Evolutionary conservation across 2,888 invertebrate species (phyloP), one percentile per base, ranked within the genome.

Genomic region (Heliconius aoede): DNA sequence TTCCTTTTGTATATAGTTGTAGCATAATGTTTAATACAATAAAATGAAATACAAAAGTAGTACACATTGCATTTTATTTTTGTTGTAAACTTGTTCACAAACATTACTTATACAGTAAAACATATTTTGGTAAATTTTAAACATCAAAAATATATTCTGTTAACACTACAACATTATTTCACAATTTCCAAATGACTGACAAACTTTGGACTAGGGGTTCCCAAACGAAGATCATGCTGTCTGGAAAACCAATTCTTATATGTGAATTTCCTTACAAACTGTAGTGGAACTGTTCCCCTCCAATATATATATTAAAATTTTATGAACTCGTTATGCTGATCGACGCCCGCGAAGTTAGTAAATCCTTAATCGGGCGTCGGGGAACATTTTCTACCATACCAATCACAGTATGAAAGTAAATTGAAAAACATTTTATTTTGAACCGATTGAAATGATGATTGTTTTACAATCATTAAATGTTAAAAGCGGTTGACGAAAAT

Each of bases 31-130:
- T 65, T 36, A 65, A 36, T 36, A 36, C 65, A 65, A 28, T 36
- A n/a, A 65, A 65, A 65, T 65, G 13, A 65, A 36, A 36, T 24
- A 65, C 7, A 65, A 36, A 24, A 36, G 21, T 64, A 65, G 15
- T 15, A 36, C 36, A 65, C 15, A 24, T 36, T 24, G 65, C 1
- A 1, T 65, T 65, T 65, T 36, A 65, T 65, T 65, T 65, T 13
- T 32, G 8, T 64, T 24, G 55, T 55, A 55, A 65, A 65, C n/a
- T 24, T 36, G 64, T n/a, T 65, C 24, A 65, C 65, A 65, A 65
- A 65, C 65, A 36, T 32, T 24, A 65, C 65, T 28, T 30, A 13
- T 24, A 65, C 36, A 26, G 36, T 36, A 65, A 40, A 15, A 40
- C 8, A 32, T 32, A 24, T 24, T 15, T n/a, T 62, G 9, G 13